A percentile compares a stretch with the other conserved stretches of the same genome.
These are phyloP conservation scores for Dasypus novemcinctus DNA, from an alignment of 2,113 vertebrate species.

Conservation along the genomic window DNA sequence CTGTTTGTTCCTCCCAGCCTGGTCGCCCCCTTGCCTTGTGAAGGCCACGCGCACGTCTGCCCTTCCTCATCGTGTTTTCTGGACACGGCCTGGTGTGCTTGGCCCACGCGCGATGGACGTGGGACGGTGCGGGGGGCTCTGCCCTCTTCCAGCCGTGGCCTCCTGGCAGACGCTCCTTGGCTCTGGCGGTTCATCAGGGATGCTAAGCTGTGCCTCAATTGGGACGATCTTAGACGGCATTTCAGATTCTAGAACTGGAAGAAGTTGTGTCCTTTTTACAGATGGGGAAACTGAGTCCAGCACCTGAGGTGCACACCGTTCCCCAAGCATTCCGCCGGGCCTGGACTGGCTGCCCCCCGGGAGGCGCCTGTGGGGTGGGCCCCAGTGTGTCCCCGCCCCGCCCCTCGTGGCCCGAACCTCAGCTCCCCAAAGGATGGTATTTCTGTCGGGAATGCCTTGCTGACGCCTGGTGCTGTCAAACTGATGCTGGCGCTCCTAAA, in stretches of 20 bases:
- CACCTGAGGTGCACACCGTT: rapidly evolving
- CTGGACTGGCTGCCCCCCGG: rapidly evolving
- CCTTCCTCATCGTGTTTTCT: background rate
- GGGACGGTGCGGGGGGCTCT: background rate
- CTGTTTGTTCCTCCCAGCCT: background rate
- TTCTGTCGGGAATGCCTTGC: conserved; percentile 84
- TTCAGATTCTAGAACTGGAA: background rate
- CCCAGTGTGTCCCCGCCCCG: conserved; percentile 49
- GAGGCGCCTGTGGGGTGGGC: background rate
- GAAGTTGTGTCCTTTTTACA: background rate
- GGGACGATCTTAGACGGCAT: background rate
- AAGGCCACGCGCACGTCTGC: background rate
- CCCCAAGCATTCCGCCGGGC: rapidly evolving
- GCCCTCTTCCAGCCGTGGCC: background rate
- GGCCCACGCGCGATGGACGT: too few relatives aligned
- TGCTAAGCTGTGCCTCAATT: background rate
- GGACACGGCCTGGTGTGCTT: background rate
- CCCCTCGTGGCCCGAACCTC: conserved; percentile 64
- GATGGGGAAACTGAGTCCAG: conserved; percentile 9
- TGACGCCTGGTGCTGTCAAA: conserved; percentile 87
- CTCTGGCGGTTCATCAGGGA: rapidly evolving
- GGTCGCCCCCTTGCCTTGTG: background rate
- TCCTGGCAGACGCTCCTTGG: rapidly evolving
- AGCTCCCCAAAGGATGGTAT: conserved; percentile 80
- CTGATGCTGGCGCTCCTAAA: conserved; percentile 88